A percentile compares a stretch with the other conserved stretches of the same genome.
Conservation (phyloP, 2,888 invertebrate genomes). For the Mythimna lalbum region DNA sequence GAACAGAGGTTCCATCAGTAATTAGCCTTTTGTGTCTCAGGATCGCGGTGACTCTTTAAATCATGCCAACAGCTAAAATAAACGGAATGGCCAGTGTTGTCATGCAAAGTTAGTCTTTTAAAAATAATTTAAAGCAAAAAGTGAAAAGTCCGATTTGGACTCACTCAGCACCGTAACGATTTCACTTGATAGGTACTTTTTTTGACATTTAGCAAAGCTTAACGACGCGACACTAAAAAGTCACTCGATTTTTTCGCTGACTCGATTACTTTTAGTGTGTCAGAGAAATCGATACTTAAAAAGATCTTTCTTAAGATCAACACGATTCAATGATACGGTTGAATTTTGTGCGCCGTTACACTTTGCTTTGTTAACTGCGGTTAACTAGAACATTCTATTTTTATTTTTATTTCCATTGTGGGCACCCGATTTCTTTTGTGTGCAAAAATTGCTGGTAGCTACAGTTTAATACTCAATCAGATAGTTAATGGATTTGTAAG, state of each 20-base stretch:
- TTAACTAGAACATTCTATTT: slow-evolving; percentile 46
- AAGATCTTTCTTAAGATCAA: slow-evolving; percentile 67
- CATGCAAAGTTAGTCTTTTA: not conserved
- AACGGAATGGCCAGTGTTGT: not conserved
- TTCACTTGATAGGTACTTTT: slow-evolving; percentile 59
- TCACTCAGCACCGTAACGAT: slow-evolving; percentile 49
- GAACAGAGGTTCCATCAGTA: no score
- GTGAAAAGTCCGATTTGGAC: slow-evolving; percentile 38
- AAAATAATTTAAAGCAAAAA: slow-evolving; percentile 15
- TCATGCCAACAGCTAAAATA: no score
- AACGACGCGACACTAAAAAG: slow-evolving; percentile 51
- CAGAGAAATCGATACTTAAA: slow-evolving; percentile 75
- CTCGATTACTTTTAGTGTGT: slow-evolving; percentile 77
- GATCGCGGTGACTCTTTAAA: no score
- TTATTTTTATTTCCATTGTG: slow-evolving; percentile 39
- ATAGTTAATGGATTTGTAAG: slow-evolving; percentile 35
- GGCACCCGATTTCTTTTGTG: slow-evolving; percentile 52
- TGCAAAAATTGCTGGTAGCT: slow-evolving; percentile 37
- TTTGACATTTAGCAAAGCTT: slow-evolving; percentile 62
- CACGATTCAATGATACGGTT: slow-evolving; percentile 69
- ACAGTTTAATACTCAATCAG: slow-evolving; percentile 41
- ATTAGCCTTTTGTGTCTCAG: no score
- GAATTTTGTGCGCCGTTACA: slow-evolving; percentile 65
- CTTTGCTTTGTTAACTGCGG: slow-evolving; percentile 53
- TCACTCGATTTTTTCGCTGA: slow-evolving; percentile 60